These are phyloP conservation scores for Denticeps clupeoides DNA, from an alignment of 2,797 vertebrate genomes.

Conservation along the genomic window DNA sequence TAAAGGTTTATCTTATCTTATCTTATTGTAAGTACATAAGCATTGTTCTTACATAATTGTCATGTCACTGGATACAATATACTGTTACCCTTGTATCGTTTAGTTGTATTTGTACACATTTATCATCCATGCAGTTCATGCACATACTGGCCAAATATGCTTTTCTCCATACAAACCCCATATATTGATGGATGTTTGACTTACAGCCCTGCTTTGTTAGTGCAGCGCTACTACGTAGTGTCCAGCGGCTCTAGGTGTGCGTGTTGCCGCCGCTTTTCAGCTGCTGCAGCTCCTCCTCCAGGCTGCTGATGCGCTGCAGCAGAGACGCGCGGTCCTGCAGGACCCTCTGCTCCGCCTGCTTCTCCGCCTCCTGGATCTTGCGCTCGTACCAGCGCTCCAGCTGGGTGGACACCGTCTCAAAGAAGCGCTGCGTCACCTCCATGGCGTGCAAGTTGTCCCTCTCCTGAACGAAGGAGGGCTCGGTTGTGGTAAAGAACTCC, in stretches of 20 bases:
- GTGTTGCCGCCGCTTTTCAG: conserved; percentile 65
- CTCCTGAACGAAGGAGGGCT: conserved; percentile 38
- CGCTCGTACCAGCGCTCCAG: conserved; percentile 84
- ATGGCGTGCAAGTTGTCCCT: conserved; percentile 65
- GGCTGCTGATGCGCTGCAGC: conserved; percentile 62
- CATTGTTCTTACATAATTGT: too few species aligned
- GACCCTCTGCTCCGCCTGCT: conserved; percentile 59
- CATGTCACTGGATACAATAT: too few species aligned
- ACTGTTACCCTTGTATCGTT: too few species aligned
- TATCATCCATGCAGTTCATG: too few species aligned
- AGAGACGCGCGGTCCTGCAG: conserved; percentile 64
- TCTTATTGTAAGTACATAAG: too few species aligned
- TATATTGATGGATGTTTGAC: too few species aligned
- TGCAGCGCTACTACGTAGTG: too few species aligned
- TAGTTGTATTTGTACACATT: too few species aligned
- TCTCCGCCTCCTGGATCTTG: conserved; percentile 70
- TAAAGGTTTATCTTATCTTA: too few species aligned
- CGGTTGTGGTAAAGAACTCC: conserved; percentile 39
- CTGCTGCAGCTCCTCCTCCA: conserved; percentile 74
- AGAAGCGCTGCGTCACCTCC: conserved; percentile 79
- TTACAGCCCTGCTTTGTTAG: too few species aligned
- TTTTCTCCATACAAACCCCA: too few species aligned
- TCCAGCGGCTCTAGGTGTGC: conserved; percentile 34
- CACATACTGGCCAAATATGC: too few species aligned
- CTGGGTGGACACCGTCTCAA: conserved; percentile 77